Percentiles rank a stretch among this genome's conserved stretches.
Conservation (phyloP, 2,888 invertebrate species). For the Drosophila hawaiiensis region DNA sequence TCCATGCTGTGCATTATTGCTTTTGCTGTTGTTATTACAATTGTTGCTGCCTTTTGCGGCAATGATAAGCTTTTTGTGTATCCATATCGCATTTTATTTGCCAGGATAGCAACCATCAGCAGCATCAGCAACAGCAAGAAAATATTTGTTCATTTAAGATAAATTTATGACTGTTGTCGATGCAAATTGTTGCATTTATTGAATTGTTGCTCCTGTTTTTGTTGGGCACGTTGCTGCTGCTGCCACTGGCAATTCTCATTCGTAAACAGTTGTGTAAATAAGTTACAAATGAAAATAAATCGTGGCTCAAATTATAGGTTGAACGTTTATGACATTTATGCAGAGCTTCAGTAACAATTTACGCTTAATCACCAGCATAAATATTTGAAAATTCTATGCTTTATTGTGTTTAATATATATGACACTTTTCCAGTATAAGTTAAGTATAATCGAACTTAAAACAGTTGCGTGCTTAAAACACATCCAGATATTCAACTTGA, state of each 20-base stretch:
- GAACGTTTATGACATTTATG: conserved; percentile 53
- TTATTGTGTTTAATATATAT: background rate
- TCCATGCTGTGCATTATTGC: conserved; percentile 43
- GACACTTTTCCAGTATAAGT: background rate
- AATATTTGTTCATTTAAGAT: conserved; percentile 80
- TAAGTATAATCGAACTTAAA: background rate
- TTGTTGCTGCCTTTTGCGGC: conserved; percentile 67
- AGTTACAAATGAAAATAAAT: conserved; percentile 69
- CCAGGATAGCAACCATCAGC: conserved; percentile 45
- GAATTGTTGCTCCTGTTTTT: conserved; percentile 59
- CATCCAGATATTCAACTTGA: background rate
- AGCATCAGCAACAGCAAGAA: conserved; percentile 62
- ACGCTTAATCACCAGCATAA: conserved; percentile 71
- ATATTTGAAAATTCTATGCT: conserved; percentile 48
- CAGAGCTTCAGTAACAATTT: conserved; percentile 21
- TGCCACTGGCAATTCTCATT: conserved; percentile 38
- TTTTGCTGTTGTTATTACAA: conserved; percentile 22
- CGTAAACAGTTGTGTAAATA: conserved; percentile 76
- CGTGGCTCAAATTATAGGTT: conserved; percentile 60
- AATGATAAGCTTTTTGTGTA: conserved; percentile 69
- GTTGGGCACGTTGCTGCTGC: conserved; percentile 26
- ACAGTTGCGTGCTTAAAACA: background rate
- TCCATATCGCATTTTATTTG: conserved; percentile 69
- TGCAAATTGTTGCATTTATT: conserved; percentile 79
- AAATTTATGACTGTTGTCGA: conserved; percentile 78